These are phyloP conservation scores for Nettapus auritus DNA, from an alignment of 2,113 vertebrate genomes.

Conservation along the genomic window DNA sequence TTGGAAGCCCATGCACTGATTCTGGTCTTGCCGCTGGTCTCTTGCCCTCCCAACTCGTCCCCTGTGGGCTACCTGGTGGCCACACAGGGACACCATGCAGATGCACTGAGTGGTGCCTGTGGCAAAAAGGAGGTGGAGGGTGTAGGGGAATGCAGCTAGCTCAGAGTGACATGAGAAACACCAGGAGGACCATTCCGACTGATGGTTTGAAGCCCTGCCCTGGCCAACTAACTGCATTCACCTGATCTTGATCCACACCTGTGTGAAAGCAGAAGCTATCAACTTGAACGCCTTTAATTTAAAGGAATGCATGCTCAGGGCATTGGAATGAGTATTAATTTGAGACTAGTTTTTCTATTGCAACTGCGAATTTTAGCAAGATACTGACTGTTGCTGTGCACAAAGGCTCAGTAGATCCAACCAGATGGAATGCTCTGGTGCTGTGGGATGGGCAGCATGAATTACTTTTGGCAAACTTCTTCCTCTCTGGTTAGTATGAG, in stretches of 20 bases:
- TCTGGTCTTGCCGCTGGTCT: neutral
- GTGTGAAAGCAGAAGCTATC: neutral
- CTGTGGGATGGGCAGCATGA: neutral
- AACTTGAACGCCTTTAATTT: neutral
- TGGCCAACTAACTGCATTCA: neutral
- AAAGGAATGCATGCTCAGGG: neutral
- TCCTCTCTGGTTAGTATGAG: neutral
- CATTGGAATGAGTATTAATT: neutral
- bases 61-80: neutral
- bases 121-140: fast-evolving
- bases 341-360: neutral
- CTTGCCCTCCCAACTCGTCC: neutral
- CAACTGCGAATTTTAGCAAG: neutral
- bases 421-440: neutral
- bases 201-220: neutral
- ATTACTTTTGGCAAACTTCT: neutral
- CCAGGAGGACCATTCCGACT: neutral
- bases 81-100: fast-evolving
- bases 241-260: neutral
- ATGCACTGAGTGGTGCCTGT: neutral
- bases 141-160: fast-evolving
- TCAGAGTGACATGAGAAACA: neutral
- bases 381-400: neutral
- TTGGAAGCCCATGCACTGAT: neutral
- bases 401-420: neutral